Base-by-base conservation (phyloP, 2,888 invertebrate genomes). In the Chamaedrilus cognettii region DNA sequence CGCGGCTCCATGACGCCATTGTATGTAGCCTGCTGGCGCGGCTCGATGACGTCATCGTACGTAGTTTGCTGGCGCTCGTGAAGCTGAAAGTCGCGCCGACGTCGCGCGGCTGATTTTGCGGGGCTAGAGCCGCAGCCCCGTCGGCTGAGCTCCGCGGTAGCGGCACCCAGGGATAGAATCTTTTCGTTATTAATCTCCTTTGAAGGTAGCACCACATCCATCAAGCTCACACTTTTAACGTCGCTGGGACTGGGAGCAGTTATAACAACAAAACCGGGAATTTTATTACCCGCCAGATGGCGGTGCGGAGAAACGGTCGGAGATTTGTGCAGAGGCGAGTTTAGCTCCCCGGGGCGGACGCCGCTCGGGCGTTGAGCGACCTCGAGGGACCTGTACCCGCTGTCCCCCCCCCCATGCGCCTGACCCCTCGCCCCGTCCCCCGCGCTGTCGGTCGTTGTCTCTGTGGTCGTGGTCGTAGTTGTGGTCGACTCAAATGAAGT, bases 401-500 rank as follows among this genome's bases (percentile, higher is more conserved):
- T 70, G 58, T 70, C 70, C 30, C 68, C 70, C 34, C 70, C 28
- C n/a, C n/a, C n/a, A n/a, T n/a, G n/a, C 66, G 68, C 65, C 60
- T 85, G 84, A 60, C 82, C 79, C 2, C 82, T 83, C 67, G 84
- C 85, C 30, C 35, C 57, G 26, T 56, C 64, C 30, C 35, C 64
- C 26, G 64, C 85, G 84, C 64, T 83, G 80, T 60, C 84, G 75
- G 70, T 79, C 1, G 84, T 84, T n/a, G n/a, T n/a, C 77, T 69
- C 81, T 19, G 79, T 80, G 30, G 79, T 81, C n/a, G 83, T 83
- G 32, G 84, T 84, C 73, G 82, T 84, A 75, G 83, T 84, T 1
- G 84, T 85, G 19, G 80, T 80, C 28, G 85, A 85, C 70, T 86
- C 86, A 72, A 85, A 84, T 30, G 85, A 85, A 2, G 85, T 85